A percentile compares a stretch with the other conserved stretches of the same genome.
These are phyloP conservation scores for Zaprionus capensis DNA, from an alignment of 1,140 invertebrate genomes.

Conservation along the genomic window DNA sequence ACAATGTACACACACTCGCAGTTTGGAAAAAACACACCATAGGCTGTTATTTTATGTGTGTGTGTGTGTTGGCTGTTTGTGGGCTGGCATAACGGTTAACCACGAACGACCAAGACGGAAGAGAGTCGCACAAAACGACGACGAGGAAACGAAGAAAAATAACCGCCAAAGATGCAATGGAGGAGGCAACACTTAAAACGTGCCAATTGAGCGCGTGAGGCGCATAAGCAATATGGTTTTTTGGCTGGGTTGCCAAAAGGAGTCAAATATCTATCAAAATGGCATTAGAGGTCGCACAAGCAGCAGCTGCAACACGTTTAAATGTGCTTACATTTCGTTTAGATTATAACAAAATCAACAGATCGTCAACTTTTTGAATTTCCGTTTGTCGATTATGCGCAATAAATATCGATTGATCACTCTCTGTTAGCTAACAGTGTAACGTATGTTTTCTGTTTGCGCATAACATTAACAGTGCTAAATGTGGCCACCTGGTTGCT, in stretches of 20 bases:
- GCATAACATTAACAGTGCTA: not conserved
- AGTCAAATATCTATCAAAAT: conserved; percentile 72
- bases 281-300: conserved; percentile 47
- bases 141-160: conserved; percentile 19
- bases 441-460: not conserved
- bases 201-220: conserved; percentile 71
- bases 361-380: conserved; percentile 9
- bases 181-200: conserved; percentile 57
- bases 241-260: conserved; percentile 30
- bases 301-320: conserved; percentile 37
- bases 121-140: conserved; percentile 23
- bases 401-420: not conserved
- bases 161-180: conserved; percentile 53
- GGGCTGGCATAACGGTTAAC: conserved; percentile 38
- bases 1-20: conserved; percentile 58
- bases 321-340: conserved; percentile 37
- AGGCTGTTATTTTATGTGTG: conserved; percentile 39
- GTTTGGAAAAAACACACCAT: conserved; percentile 48
- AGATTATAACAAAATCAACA: conserved; percentile 26
- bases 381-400: conserved; percentile 6
- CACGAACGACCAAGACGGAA: conserved; percentile 38
- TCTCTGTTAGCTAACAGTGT: not conserved
- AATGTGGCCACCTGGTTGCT: conserved; percentile 13
- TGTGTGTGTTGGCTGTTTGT: conserved; percentile 7
- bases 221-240: conserved; percentile 56